Base-by-base conservation (phyloP, 1,140 invertebrate species). In the Zaprionus ornatus region DNA sequence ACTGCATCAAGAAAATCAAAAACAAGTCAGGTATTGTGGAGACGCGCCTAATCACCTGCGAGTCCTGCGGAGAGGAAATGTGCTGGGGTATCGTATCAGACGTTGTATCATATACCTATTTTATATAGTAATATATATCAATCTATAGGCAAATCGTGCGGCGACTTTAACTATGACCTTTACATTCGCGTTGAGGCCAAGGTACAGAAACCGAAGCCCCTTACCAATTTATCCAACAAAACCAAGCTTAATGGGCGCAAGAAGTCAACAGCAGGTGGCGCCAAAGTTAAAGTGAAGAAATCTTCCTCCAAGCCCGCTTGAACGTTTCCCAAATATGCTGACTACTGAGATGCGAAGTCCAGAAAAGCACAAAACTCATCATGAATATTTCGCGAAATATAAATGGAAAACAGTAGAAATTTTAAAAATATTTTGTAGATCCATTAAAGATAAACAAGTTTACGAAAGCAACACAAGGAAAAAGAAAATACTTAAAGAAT, bases 61-160 rank as follows among this genome's bases (percentile, higher is more conserved):
- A 93, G 1, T 96, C 97, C 87, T 98, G 97, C 79, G 95, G 95
- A 2, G 97, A 97, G 86, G 97, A 98, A 92, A 96, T 97, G 93
- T 98, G 97, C 87, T 95, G 94, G 82, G 96, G 96, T 93, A 32
- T 12, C 5, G 0, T 45, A 45, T 9, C 3, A 9, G 2, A 17
- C 5, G 29, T 32, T 17, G 2, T 42, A 42, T 15, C 6, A n/a
- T 42, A 2, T 17, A 42, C 2, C 40, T 9, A 21, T 29, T 10
- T 10, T 45, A 1, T 4, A 6, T 15, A 17, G 1, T 25, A 35
- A 61, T 15, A 12, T 45, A 10, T 37, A 35, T 48, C 27, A 19
- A 13, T 17, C 13, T 80, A 77, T 27, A 94, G 93, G 93, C 5
- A 92, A 93, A 77, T 74, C 74, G 0, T 94, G 94, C 48, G 82